Evolutionary conservation across 2,888 invertebrate species (phyloP).

Genomic region (Lomographa bimaculata): DNA sequence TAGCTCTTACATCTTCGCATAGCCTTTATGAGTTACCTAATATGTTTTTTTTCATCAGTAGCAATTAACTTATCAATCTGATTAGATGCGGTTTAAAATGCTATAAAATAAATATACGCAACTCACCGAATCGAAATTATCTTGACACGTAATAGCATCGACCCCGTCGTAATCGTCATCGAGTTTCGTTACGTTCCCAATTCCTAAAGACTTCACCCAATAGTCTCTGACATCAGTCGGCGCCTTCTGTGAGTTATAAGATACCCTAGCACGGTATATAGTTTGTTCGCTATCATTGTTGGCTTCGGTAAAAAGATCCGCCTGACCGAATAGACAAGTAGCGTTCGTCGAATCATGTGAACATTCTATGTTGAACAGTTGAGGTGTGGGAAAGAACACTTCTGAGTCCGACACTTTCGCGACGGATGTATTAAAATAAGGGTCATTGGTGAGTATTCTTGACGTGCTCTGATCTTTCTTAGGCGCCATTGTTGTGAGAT

Average conservation of each 20-base stretch:
- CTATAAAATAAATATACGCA: too few relatives aligned
- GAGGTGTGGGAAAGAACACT: constrained; percentile 85
- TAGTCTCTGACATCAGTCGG: constrained; percentile 54
- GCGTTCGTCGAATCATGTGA: constrained; percentile 59
- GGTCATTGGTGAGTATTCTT: constrained; percentile 81
- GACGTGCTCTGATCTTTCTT: constrained; percentile 79
- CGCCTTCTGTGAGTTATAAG: constrained; percentile 54
- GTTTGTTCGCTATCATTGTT: constrained; percentile 45
- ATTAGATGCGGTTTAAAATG: constrained; percentile 1
- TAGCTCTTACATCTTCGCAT: too few relatives aligned
- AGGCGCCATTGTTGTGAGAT: constrained; percentile 51
- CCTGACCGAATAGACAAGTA: constrained; percentile 62
- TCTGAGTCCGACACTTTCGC: constrained; percentile 78
- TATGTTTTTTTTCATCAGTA: too few relatives aligned
- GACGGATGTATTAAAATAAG: constrained; percentile 81
- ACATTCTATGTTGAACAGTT: constrained; percentile 72
- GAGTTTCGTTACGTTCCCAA: constrained; percentile 45
- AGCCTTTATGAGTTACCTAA: too few relatives aligned
- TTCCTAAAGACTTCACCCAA: constrained; percentile 59
- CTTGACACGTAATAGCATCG: constrained; percentile 58
- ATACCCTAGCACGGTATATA: constrained; percentile 56
- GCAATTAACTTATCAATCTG: too few relatives aligned
- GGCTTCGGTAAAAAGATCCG: constrained; percentile 56
- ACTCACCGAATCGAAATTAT: constrained; percentile 58
- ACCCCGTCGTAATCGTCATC: constrained; percentile 55